A percentile compares a stretch with the other conserved stretches of the same genome.
These are phyloP conservation scores for Tapirus terrestris DNA, from an alignment of 2,113 vertebrate species.

Conservation along the genomic window DNA sequence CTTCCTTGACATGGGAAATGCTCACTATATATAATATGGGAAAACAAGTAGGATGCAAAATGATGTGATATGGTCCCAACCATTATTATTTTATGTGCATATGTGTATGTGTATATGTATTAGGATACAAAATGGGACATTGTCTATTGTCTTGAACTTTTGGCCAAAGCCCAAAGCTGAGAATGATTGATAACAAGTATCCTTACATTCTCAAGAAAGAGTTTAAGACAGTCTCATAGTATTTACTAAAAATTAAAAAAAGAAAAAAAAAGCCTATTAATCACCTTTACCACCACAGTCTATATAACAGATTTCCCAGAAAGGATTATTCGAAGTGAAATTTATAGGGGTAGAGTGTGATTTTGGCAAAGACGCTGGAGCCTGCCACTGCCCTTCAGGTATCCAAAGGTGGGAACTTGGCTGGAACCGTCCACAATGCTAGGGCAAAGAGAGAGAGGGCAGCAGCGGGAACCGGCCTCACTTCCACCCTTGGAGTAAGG, in stretches of 20 bases:
- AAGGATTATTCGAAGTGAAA: neutral
- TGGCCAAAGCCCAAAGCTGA: neutral
- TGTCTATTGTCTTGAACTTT: constrained; percentile 4
- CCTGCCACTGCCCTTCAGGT: neutral
- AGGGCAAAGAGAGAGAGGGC: too few relatives aligned
- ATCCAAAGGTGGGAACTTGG: neutral
- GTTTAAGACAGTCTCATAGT: neutral
- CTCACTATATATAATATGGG: neutral
- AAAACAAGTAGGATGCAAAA: neutral
- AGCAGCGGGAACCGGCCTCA: neutral
- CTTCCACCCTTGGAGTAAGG: neutral
- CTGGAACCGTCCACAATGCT: neutral
- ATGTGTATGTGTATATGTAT: neutral
- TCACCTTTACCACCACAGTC: neutral
- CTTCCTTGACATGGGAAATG: neutral
- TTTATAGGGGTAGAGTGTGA: neutral
- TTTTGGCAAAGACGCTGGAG: neutral
- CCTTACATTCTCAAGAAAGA: neutral
- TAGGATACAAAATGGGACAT: neutral
- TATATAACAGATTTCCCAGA: neutral
- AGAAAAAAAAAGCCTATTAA: neutral
- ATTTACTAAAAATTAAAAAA: neutral
- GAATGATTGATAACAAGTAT: neutral
- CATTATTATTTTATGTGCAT: neutral
- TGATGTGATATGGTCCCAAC: neutral